Percentiles rank a stretch among this genome's conserved stretches.
Evolutionary conservation across 2,113 vertebrate species (phyloP).

Genomic region (Prionailurus bengalensis): DNA sequence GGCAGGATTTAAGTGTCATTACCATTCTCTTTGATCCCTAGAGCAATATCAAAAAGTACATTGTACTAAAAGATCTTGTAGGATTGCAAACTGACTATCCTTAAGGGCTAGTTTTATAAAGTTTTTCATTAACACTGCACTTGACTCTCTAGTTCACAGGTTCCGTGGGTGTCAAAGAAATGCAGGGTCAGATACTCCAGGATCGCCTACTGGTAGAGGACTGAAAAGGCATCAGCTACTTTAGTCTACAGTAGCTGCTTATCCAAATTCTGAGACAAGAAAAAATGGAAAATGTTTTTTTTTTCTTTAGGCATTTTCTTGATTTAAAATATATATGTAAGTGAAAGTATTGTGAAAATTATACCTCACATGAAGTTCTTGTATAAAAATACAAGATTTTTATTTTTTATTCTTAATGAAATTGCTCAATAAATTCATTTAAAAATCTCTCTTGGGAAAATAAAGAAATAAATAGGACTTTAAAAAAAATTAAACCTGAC

Average conservation of each 20-base stretch:
- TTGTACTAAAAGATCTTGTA: background rate
- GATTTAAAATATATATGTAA: background rate
- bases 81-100: background rate
- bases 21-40: background rate
- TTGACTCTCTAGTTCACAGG: background rate
- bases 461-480: background rate
- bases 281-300: background rate
- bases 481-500: background rate
- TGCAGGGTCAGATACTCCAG: background rate
- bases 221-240: background rate
- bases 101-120: background rate
- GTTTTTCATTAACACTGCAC: background rate
- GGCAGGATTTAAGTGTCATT: conserved; percentile 6
- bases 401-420: background rate
- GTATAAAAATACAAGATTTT: background rate
- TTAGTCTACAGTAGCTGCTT: background rate
- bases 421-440: background rate
- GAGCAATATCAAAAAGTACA: background rate
- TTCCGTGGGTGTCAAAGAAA: background rate
- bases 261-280: background rate
- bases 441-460: background rate
- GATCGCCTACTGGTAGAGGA: background rate
- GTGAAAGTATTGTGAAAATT: background rate
- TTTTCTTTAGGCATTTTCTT: background rate
- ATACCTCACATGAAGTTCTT: background rate